Base-by-base conservation (phyloP, 2,888 invertebrate species). In the Tricholauxania praeusta region DNA sequence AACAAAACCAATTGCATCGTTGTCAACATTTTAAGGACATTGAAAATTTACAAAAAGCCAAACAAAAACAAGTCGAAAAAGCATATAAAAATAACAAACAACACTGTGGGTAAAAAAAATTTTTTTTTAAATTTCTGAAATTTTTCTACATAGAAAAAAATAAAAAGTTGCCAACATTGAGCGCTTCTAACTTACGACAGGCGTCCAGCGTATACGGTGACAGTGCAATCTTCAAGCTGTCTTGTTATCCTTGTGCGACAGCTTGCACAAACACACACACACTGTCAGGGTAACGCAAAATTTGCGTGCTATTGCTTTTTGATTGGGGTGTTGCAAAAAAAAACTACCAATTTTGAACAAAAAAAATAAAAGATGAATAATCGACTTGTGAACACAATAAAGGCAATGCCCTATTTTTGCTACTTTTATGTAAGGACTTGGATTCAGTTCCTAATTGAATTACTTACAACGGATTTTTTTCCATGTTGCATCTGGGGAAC, bases 201-300 rank as follows among this genome's bases (percentile, higher is more conserved):
- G 28, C 12, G 28, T 19, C 63, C 17, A 22, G 51, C 39, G 39
- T 39, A 39, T 10, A 49, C 51, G 51, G 49, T 64, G 64, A 64
- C 64, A 64, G 64, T 51, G 64, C 64, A 64, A 64, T 64, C 64
- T 64, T 64, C 22, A 51, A 14, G 49, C 64, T 64, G 64, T 64
- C 51, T 48, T n/a, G 22, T 57, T 57, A 28, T 28, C 57, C 22
- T 28, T 28, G 57, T 14, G 28, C 57, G 28, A 57, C 57, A 57
- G 28, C 57, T 22, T 57, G 22, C 22, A 57, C 57, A 57, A 7
- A 39, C 39, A 39, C 39, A 39, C 39, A 39, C 39, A 39, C 39
- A 39, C 10, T 10, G 0, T 39, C 39, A 8, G 39, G 8, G 39
- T 39, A 39, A 57, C 57, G 28, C 57, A 57, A 57, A 57, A 57